Base-by-base conservation (phyloP, 2,113 vertebrate species). In the Ophiodon elongatus region DNA sequence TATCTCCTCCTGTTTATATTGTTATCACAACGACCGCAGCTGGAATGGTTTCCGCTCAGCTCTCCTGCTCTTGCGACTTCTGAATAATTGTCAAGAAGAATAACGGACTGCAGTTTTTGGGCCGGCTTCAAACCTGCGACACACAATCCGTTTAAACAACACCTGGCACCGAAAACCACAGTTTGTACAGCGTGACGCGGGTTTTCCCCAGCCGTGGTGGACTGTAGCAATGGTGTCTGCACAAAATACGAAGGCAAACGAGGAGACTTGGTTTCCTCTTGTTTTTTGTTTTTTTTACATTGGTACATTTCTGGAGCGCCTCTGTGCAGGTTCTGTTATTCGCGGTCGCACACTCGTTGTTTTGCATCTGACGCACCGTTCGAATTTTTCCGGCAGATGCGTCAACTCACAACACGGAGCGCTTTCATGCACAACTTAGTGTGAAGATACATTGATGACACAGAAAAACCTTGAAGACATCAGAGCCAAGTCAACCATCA, bases 401-500 rank as follows among this genome's bases (percentile, higher is more conserved):
- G 43, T 25, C 7, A 50, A 29, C 27, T 65, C 6, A 69, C 69
- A 63, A 56, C 64, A 63, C 23, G 14, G 29, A 54, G 52, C 29
- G 45, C 4, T 25, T 64, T 66, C 59, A 76, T 13, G n/a, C 39
- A 60, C 33, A 57, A 54, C 35, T 31, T 15, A 25, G 27, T 67
- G n/a, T 57, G 23, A 52, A 65, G 66, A 72, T 59, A 19, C 1
- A 4, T 15, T 33, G 50, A 82, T 59, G 31, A 72, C 50, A 59
- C 39, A 33, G 29, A 39, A 77, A 43, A 25, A 50, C 37, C 47
- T 37, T 47, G 4, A 69, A 73, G 17, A 70, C 4, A 41, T 57
- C 17, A 43, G 23, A 62, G 73, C 45, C 68, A 54, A 73, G 62
- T n/a, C 21, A 72, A 77, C 57, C 45, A 65, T 57, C 67, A 39